These are phyloP conservation scores for Oedothorax gibbosus DNA, from an alignment of 1,140 invertebrate species.

Conservation along the genomic window DNA sequence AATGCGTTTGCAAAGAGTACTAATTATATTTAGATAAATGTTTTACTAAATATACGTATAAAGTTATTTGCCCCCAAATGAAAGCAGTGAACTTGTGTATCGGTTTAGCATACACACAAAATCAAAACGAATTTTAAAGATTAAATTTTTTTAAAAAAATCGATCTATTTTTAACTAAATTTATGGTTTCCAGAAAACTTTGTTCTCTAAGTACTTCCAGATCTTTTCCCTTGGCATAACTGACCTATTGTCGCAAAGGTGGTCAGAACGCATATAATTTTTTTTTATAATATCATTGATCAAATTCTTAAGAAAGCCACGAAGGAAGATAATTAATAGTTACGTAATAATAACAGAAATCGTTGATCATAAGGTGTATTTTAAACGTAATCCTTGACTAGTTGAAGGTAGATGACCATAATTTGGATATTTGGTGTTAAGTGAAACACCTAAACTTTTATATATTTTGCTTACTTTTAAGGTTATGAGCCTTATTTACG, in stretches of 20 bases:
- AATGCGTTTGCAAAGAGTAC: no score
- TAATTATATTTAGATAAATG: no score
- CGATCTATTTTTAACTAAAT: no score
- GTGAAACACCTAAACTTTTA: no score
- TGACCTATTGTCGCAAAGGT: constrained; percentile 20
- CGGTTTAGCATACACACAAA: no score
- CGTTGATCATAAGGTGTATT: constrained; percentile 16
- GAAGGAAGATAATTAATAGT: not conserved
- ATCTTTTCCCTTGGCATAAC: constrained; percentile 24
- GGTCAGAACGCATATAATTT: not conserved
- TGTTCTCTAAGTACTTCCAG: not conserved
- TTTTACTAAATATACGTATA: no score
- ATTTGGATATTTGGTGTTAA: not conserved
- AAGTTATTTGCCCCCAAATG: no score
- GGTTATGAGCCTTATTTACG: no score
- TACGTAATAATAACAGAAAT: not conserved
- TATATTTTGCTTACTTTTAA: no score
- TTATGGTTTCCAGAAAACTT: constrained; percentile 26
- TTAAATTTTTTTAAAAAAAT: no score
- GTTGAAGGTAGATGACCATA: not conserved
- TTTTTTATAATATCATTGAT: not conserved
- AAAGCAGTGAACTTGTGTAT: no score
- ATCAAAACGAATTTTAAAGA: no score
- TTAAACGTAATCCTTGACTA: not conserved
- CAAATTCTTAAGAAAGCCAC: constrained; percentile 8